Evolutionary conservation across 2,797 vertebrate species (phyloP).

Genomic region (Dermochelys coriacea): DNA sequence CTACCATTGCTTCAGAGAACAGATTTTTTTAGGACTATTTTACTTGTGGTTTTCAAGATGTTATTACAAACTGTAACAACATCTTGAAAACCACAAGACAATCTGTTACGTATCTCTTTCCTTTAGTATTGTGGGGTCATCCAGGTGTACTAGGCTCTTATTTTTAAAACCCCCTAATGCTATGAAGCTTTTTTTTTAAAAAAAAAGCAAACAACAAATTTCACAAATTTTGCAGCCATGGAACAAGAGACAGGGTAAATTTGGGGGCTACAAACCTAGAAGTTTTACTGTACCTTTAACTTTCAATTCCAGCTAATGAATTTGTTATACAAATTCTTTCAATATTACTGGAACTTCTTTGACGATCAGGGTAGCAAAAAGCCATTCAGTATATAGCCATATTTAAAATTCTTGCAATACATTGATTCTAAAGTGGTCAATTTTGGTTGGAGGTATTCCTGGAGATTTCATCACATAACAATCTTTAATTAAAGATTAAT

Average conservation of each 20-base stretch:
- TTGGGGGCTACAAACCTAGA: neutral
- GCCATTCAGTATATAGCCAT: neutral
- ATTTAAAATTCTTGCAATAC: constrained; percentile 43
- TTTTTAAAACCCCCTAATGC: neutral
- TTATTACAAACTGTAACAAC: too few relatives aligned
- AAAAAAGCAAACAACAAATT: constrained; percentile 2
- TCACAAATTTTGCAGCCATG: neutral
- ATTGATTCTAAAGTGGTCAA: neutral
- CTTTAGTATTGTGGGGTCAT: neutral
- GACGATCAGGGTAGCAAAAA: constrained; percentile 7
- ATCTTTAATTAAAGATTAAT: too few relatives aligned
- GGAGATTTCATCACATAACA: too few relatives aligned
- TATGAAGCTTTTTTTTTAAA: neutral
- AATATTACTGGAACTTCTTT: neutral
- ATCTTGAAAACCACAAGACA: neutral
- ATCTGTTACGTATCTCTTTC: accelerated
- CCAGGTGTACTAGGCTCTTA: neutral
- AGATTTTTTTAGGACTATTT: neutral
- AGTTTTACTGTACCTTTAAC: too few relatives aligned
- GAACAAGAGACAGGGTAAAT: neutral
- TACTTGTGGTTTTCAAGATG: too few relatives aligned
- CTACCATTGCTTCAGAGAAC: neutral
- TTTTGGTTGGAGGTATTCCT: too few relatives aligned
- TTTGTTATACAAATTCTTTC: neutral
- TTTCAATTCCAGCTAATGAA: neutral